Evolutionary conservation across 2,888 invertebrate species (phyloP).

Genomic region (Polyploca ridens): DNA sequence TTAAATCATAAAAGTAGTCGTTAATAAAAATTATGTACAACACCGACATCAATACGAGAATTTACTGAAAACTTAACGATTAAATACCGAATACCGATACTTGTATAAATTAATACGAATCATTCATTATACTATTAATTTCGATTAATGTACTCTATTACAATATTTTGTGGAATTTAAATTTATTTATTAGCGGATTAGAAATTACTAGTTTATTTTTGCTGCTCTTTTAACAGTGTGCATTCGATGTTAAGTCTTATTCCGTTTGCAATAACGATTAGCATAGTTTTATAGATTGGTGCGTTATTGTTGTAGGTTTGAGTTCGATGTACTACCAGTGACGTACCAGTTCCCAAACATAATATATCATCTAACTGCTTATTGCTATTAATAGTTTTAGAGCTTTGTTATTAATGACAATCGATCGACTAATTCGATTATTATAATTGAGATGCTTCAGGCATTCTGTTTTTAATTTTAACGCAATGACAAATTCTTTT

Average conservation of each 20-base stretch:
- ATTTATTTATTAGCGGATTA: constrained; percentile 46
- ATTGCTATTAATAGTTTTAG: constrained; percentile 19
- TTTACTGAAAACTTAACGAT: not conserved
- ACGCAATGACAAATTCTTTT: constrained; percentile 18
- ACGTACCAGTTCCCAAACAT: constrained; percentile 25
- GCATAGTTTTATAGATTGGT: constrained; percentile 7
- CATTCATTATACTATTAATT: constrained; percentile 46
- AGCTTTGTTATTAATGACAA: constrained; percentile 48
- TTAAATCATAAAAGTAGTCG: not conserved
- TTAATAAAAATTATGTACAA: not conserved
- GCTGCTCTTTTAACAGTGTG: not conserved
- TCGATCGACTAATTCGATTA: constrained; percentile 56
- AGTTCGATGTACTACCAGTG: constrained; percentile 45
- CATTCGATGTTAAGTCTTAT: constrained; percentile 21
- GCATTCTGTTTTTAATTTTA: constrained; percentile 30
- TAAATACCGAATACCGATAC: not conserved
- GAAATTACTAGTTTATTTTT: constrained; percentile 32
- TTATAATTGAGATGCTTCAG: constrained; percentile 34
- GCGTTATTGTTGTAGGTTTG: constrained; percentile 18
- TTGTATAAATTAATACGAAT: constrained; percentile 43
- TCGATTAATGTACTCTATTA: constrained; percentile 54
- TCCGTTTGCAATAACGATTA: constrained; percentile 23
- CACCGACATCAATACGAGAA: not conserved
- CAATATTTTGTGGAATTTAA: constrained; percentile 50
- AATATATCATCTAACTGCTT: constrained; percentile 28